phyloP scores from a whole-genome alignment of 2,888 invertebrate genomes.

The Drosophila kanekoi region DNA sequence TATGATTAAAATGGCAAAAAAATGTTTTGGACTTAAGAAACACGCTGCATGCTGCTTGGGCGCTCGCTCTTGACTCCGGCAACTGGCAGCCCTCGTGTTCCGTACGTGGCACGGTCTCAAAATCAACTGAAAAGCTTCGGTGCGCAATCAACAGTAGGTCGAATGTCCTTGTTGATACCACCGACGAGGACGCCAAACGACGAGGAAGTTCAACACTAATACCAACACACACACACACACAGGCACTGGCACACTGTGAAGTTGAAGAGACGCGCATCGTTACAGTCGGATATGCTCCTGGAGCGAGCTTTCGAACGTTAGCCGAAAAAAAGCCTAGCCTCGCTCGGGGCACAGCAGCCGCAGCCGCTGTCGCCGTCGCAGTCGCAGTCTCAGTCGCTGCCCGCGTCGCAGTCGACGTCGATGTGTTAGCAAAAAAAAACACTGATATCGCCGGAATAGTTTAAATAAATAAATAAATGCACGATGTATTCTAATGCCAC shows the following conservation, averaged over 20 bases:
- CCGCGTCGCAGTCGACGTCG: conserved; percentile 1
- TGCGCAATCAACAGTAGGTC: conserved; percentile 78
- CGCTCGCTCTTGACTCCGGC: conserved; percentile 32
- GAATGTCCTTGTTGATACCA: conserved; percentile 79
- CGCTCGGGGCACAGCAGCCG: conserved; percentile 45
- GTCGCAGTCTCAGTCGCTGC: conserved; percentile 1
- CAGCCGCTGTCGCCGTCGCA: not conserved
- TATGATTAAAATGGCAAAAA: conserved; percentile 10
- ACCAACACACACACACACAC: conserved; percentile 14
- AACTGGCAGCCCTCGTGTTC: conserved; percentile 54
- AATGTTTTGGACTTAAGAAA: conserved; percentile 38
- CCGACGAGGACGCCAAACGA: conserved; percentile 43
- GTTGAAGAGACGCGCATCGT: conserved; percentile 44
- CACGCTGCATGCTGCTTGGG: conserved; percentile 51
- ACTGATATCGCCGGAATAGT: conserved; percentile 55
- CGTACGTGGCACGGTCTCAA: conserved; percentile 77
- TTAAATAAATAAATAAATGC: conserved; percentile 66
- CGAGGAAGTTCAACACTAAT: conserved; percentile 46
- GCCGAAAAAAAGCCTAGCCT: conserved; percentile 29
- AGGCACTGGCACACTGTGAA: conserved; percentile 15
- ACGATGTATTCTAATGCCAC: conserved; percentile 43
- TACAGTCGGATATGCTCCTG: conserved; percentile 41
- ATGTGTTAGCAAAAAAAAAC: conserved; percentile 46
- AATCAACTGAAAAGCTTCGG: conserved; percentile 79
- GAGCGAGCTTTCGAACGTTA: conserved; percentile 52